Conservation (phyloP, 2,888 invertebrate genomes). For the Colostygia pectinataria region DNA sequence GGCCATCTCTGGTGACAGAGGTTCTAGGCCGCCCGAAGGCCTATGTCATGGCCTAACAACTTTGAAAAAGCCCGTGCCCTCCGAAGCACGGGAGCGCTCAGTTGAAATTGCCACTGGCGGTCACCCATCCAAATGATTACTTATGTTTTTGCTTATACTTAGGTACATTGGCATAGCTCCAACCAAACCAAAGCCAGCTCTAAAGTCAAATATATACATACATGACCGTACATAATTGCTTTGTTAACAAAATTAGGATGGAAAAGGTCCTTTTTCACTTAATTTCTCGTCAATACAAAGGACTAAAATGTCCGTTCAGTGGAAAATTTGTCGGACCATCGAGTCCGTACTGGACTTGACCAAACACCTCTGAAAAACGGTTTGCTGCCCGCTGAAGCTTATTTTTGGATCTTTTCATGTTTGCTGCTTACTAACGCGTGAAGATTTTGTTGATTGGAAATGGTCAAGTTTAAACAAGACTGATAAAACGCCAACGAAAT, state of each 20-base stretch:
- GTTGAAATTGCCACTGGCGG: too few relatives aligned
- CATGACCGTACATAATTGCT: constrained; percentile 59
- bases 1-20: too few relatives aligned
- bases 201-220: constrained; percentile 46
- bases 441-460: constrained; percentile 48
- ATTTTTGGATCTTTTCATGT: constrained; percentile 80
- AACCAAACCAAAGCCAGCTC: constrained; percentile 22
- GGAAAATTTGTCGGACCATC: constrained; percentile 80
- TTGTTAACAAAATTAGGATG: constrained; percentile 47
- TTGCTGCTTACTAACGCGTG: constrained; percentile 69
- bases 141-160: too few relatives aligned
- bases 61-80: too few relatives aligned
- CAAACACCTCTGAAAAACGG: constrained; percentile 80
- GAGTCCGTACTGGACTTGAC: constrained; percentile 74
- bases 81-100: too few relatives aligned
- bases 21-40: too few relatives aligned
- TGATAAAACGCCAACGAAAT: too few relatives aligned
- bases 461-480: constrained; percentile 6
- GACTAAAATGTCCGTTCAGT: constrained; percentile 76
- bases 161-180: constrained; percentile 1
- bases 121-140: too few relatives aligned
- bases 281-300: constrained; percentile 77
- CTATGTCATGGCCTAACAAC: too few relatives aligned
- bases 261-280: constrained; percentile 68
- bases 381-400: constrained; percentile 75